Conservation (phyloP, 2,797 vertebrate species). For the Cyprinodon diabolis region DNA sequence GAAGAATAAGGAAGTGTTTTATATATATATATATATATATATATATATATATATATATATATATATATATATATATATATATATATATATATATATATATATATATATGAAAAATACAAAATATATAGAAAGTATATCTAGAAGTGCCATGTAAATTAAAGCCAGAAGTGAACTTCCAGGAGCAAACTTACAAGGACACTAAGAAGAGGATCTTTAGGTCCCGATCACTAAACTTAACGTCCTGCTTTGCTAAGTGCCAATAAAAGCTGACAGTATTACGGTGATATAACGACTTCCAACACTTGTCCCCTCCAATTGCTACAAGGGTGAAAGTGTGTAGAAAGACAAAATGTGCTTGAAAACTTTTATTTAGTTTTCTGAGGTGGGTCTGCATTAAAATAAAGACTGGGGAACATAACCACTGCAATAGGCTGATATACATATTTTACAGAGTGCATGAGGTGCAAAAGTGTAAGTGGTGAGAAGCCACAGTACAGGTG, state of each 20-base stretch:
- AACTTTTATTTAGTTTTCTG: slow-evolving; percentile 35
- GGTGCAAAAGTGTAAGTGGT: slow-evolving; percentile 52
- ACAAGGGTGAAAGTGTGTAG: slow-evolving; percentile 43
- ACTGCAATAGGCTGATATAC: slow-evolving; percentile 47
- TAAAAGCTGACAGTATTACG: slow-evolving; percentile 56
- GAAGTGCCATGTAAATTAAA: not conserved
- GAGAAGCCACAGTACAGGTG: slow-evolving; percentile 22
- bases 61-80: too few species aligned
- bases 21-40: too few species aligned
- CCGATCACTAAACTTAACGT: slow-evolving; percentile 19
- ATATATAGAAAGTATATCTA: not conserved
- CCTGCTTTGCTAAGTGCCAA: slow-evolving; percentile 57
- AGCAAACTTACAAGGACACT: slow-evolving; percentile 20
- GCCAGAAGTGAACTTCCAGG: not conserved
- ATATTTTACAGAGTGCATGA: slow-evolving; percentile 63
- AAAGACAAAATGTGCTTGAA: slow-evolving; percentile 11
- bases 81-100: not conserved
- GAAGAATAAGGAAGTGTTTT: too few species aligned
- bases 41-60: too few species aligned
- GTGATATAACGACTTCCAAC: slow-evolving; percentile 31
- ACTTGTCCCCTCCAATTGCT: slow-evolving; percentile 31
- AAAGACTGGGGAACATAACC: not conserved
- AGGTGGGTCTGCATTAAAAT: slow-evolving; percentile 60
- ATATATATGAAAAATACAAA: not conserved
- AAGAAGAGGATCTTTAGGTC: slow-evolving; percentile 6